Base-by-base conservation (phyloP, 2,888 invertebrate genomes). In the Cantharis rufa region DNA sequence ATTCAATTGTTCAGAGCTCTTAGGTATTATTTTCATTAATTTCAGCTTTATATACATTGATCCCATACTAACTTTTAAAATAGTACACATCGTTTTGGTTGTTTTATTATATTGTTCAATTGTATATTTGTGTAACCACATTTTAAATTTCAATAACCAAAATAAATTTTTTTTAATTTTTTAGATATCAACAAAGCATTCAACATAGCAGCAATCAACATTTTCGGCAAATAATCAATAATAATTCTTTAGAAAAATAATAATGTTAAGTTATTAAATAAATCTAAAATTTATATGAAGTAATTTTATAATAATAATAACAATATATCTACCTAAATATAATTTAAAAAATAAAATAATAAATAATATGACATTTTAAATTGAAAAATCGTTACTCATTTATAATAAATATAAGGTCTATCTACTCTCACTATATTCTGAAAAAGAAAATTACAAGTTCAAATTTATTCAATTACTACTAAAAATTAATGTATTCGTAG, bases 1-100 rank as follows among this genome's bases (percentile, higher is more conserved):
- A 95, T 94, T 84, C 98, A 99, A 89, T 89, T 98, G 15, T 87
- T 89, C 61, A 91, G 98, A 85, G 96, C 93, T 13, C 78, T 90
- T 24, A 90, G 84, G 89, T 90, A 85, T 32, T 32, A 32, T 10
- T 28, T 28, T 28, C 1, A 27, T 28, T 10, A 28, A 10, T 28
- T 28, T 11, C 10, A 11, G 27, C 1, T 24, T 24, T 7, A 5
- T 24, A 27, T 11, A 3, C 10, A 10, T 27, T 27, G 1, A 27
- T 9, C 2, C 10, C 2, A 11, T 28, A 4, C 10, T 28, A 28
- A 28, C 28, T 32, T 32, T 32, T 32, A 32, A 28, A 32, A 32
- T 32, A 11, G 3, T 13, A 32, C 32, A 32, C 3, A 28, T 28
- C 3, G 28, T 11, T 24, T 13, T 32, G 13, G 5, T 32, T 32